Evolutionary conservation across 2,888 invertebrate species (phyloP).

Genomic region (Tridacna gigas): DNA sequence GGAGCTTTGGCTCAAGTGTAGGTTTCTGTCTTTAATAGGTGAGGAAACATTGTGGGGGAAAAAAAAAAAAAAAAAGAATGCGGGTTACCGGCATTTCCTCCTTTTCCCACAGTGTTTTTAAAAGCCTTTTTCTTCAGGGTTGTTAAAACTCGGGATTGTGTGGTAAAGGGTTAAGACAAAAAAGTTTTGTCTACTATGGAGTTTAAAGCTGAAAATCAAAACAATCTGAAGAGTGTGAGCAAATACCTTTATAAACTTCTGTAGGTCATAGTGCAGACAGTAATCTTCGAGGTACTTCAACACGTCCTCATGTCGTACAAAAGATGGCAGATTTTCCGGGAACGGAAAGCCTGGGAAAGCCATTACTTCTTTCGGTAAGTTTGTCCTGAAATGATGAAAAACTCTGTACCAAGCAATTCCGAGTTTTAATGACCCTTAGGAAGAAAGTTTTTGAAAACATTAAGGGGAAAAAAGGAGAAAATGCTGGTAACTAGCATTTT

Average conservation of each 20-base stretch:
- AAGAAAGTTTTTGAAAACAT: too few species aligned
- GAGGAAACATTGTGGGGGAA: neutral
- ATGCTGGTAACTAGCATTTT: too few species aligned
- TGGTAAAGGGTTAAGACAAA: too few species aligned
- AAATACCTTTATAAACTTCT: constrained; percentile 59
- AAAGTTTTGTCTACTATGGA: too few species aligned
- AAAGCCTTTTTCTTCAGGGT: neutral
- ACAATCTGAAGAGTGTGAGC: too few species aligned
- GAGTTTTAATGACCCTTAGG: too few species aligned
- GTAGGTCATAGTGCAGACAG: constrained; percentile 89
- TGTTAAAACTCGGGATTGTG: neutral
- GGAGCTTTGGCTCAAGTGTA: too few species aligned
- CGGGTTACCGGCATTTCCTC: neutral
- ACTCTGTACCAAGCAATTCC: too few species aligned
- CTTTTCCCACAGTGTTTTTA: neutral
- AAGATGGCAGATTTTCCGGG: constrained; percentile 87
- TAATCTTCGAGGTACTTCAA: constrained; percentile 90
- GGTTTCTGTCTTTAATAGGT: too few species aligned
- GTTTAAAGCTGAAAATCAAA: neutral
- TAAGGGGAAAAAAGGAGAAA: too few species aligned
- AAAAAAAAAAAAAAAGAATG: neutral
- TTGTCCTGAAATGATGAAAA: constrained; percentile 89
- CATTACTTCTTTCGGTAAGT: constrained; percentile 97
- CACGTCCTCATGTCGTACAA: constrained; percentile 90
- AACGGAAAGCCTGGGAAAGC: constrained; percentile 94